Percentiles rank a stretch among this genome's conserved stretches.
Conservation (phyloP, 30 jellyfish, hydroid and myxozoan genomes). For the Pelagia noctiluca region DNA sequence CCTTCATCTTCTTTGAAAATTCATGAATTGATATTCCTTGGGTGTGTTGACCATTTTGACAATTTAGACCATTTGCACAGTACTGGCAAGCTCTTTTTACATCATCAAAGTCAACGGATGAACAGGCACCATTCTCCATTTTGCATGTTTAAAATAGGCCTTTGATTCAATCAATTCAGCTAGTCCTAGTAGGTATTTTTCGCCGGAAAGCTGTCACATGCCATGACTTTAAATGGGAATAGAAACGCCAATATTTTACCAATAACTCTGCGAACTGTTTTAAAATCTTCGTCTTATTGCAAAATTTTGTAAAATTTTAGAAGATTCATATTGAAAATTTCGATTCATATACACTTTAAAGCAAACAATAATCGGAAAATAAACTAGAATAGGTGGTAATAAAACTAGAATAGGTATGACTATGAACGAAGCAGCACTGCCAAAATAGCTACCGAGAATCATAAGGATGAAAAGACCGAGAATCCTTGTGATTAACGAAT, state of each 20-base stretch:
- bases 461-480: background rate
- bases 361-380: conserved; percentile 2
- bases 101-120: background rate
- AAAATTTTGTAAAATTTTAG: no score
- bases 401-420: background rate
- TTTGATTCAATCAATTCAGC: no score
- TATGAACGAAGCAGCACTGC: background rate
- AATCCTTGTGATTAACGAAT: background rate
- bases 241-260: no score
- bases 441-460: conserved; percentile 2
- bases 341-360: background rate
- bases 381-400: background rate
- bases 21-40: conserved; percentile 23
- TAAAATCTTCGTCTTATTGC: no score
- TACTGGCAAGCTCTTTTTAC: background rate
- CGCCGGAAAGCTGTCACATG: no score
- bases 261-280: no score
- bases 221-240: no score
- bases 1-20: conserved; percentile 16
- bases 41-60: conserved; percentile 12
- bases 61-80: conserved; percentile 38
- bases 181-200: no score
- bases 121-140: background rate
- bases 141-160: background rate
- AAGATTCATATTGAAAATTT: no score